A percentile compares a stretch with the other conserved stretches of the same genome.
phyloP scores from a whole-genome alignment of 2,797 vertebrate species.

The Avahi laniger region DNA sequence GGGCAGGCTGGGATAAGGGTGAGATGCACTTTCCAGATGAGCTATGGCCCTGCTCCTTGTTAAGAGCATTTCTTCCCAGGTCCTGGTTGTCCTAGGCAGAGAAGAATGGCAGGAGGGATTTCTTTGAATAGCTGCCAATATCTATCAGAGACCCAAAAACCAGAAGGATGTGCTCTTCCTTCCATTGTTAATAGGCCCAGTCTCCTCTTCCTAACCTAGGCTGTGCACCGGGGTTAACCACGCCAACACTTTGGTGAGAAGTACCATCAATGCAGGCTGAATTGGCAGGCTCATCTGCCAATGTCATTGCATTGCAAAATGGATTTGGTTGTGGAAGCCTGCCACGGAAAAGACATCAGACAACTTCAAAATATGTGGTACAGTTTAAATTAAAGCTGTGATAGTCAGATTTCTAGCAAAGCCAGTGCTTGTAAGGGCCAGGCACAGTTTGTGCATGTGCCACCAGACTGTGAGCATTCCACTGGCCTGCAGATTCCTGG shows the following conservation, averaged over 20 bases:
- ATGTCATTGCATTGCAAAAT: not conserved
- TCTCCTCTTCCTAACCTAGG: not conserved
- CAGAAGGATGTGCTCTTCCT: not conserved
- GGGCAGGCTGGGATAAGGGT: not conserved
- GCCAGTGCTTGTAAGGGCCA: not conserved
- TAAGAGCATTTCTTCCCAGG: not conserved
- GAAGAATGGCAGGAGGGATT: not conserved
- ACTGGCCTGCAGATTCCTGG: not conserved
- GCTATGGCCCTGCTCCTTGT: not conserved
- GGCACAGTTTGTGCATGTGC: no score
- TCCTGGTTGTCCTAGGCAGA: not conserved
- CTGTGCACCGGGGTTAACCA: not conserved
- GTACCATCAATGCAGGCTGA: not conserved
- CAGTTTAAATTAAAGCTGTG: not conserved
- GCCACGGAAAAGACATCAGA: not conserved
- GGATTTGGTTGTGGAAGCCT: not conserved
- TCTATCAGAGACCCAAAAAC: not conserved
- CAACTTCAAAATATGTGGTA: not conserved
- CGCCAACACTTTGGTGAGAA: not conserved
- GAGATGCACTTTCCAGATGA: not conserved
- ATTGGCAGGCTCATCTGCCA: not conserved
- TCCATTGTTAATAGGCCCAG: not conserved
- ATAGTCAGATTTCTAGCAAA: not conserved
- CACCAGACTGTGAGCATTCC: not conserved
- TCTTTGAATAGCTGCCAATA: not conserved